phyloP scores from a whole-genome alignment of 2,888 invertebrate genomes.

The Habroteleia sp. region DNA sequence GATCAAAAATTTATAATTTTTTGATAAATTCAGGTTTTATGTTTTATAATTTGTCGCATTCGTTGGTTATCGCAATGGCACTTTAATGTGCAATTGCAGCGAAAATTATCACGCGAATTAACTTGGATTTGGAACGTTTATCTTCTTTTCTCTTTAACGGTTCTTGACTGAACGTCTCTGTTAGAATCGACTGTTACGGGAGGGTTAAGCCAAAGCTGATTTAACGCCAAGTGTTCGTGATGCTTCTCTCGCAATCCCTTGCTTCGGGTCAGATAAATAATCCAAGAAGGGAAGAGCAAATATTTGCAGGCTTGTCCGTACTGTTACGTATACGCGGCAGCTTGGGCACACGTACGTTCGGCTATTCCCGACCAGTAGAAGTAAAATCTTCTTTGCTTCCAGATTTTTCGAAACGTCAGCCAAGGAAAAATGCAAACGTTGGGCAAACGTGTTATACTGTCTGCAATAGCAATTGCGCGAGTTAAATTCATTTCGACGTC shows the following conservation, averaged over 20 bases:
- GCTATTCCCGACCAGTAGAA: conserved; percentile 18
- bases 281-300: conserved; percentile 69
- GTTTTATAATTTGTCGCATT: too few relatives aligned
- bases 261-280: conserved; percentile 70
- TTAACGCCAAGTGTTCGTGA: conserved; percentile 56
- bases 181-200: conserved; percentile 32
- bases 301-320: conserved; percentile 66
- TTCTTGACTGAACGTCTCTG: conserved; percentile 36
- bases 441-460: conserved; percentile 38
- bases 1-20: too few relatives aligned
- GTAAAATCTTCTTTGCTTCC: conserved; percentile 48
- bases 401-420: conserved; percentile 49
- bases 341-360: conserved; percentile 5
- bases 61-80: too few relatives aligned
- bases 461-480: conserved; percentile 33
- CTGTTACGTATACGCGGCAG: conserved; percentile 4
- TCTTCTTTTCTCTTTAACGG: conserved; percentile 9
- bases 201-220: conserved; percentile 60
- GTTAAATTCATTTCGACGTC: conserved; percentile 27
- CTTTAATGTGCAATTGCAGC: conserved; percentile 31
- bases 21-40: too few relatives aligned
- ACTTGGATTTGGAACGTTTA: conserved; percentile 30
- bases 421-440: conserved; percentile 38
- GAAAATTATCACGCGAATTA: conserved; percentile 12
- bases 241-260: conserved; percentile 64